Evolutionary conservation across 2,113 vertebrate species (phyloP), one percentile per base, ranked within the genome.

Genomic region (Setophaga petechia): DNA sequence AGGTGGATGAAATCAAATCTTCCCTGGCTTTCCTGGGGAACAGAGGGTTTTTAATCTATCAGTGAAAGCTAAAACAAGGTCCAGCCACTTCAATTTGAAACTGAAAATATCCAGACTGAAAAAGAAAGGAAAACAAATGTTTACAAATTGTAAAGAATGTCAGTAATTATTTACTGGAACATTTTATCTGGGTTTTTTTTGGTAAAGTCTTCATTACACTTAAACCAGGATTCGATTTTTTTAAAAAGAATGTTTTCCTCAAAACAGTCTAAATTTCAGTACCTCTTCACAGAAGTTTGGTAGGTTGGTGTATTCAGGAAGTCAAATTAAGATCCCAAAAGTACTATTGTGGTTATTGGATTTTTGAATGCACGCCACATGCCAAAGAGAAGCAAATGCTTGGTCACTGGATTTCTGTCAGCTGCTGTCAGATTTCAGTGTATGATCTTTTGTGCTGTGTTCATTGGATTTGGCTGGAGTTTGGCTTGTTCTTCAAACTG

Each of bases 391-490:
- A 69, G 30, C 63, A 31, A 87, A n/a, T 31, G 31, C 4, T 21
- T 66, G 75, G 79, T 67, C 62, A 41, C 79, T 68, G 58, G 46
- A 17, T n/a, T 92, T 68, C 65, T 73, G 67, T 83, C 35, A 41
- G 39, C 67, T 46, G 5, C 61, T 73, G n/a, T 47, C 75, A 67
- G 43, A 31, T 90, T 75, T 67, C 43, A 28, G 2, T 58, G 5
- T 54, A 4, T 33, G 55, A 58, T 65, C 27, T 52, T 74, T 18
- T 33, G 79, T 71, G 57, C 59, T 6, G 0, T 0, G 0, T 47
- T 59, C 9, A 5, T 15, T 79, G 30, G 47, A 31, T 76, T 82
- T 85, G 44, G 58, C 75, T 76, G 62, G 52, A 76, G 21, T 86
- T 59, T 35, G 37, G 11, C 25, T 80, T 51, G 10, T 59, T 85